Conservation (phyloP, 2,888 invertebrate genomes). For the Psococerastis gibbosa region DNA sequence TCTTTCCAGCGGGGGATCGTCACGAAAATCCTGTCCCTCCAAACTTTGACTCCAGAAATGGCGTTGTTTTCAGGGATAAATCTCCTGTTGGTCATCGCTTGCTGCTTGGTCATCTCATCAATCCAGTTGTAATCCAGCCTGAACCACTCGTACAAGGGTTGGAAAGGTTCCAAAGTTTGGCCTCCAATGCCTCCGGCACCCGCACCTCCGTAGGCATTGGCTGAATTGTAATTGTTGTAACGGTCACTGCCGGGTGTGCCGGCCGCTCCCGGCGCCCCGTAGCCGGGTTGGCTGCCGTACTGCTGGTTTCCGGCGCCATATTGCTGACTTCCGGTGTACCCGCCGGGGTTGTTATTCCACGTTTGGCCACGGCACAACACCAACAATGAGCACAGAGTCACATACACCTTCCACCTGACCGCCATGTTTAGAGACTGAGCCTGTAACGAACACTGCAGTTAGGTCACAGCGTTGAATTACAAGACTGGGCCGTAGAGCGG, state of each 20-base stretch:
- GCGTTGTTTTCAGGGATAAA: slow-evolving; percentile 48
- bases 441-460: no score
- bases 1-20: slow-evolving; percentile 47
- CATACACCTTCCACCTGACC: neutral
- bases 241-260: slow-evolving; percentile 6
- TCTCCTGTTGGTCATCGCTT: slow-evolving; percentile 33
- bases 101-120: slow-evolving; percentile 32
- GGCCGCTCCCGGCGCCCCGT: slow-evolving; percentile 11
- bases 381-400: neutral
- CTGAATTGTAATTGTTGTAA: neutral
- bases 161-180: slow-evolving; percentile 25
- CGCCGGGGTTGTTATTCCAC: neutral
- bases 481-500: neutral
- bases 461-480: no score
- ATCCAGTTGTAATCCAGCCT: slow-evolving; percentile 49
- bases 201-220: neutral
- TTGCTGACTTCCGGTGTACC: neutral
- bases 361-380: neutral
- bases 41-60: slow-evolving; percentile 46
- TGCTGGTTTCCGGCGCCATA: neutral
- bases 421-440: neutral
- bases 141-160: slow-evolving; percentile 54
- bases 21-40: slow-evolving; percentile 44
- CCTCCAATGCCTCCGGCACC: slow-evolving; percentile 1
- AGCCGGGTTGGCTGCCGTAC: neutral